A percentile compares a stretch with the other conserved stretches of the same genome.
phyloP scores from a whole-genome alignment of 2,797 vertebrate genomes.

The Erethizon dorsatum region DNA sequence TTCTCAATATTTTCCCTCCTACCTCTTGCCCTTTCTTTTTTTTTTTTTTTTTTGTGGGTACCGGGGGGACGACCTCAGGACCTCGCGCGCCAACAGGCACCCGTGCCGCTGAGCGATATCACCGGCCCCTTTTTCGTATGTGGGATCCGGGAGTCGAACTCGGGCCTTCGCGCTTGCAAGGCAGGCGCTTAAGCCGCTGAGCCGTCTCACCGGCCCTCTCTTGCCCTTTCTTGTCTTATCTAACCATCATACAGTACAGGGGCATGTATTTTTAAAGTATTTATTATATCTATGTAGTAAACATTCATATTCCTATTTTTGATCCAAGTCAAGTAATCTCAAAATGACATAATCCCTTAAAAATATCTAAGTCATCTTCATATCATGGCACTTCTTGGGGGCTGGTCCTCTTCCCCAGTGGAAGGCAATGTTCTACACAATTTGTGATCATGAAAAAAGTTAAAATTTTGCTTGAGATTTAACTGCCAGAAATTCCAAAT shows the following conservation, averaged over 20 bases:
- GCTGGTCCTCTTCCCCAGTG: not conserved
- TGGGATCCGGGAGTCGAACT: too few relatives aligned
- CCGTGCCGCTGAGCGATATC: too few relatives aligned
- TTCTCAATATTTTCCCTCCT: not conserved
- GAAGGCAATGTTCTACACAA: not conserved
- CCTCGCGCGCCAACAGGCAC: too few relatives aligned
- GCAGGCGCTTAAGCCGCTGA: too few relatives aligned
- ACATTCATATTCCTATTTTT: not conserved
- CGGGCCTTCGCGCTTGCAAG: too few relatives aligned
- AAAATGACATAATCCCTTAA: not conserved
- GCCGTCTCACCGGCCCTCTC: too few relatives aligned
- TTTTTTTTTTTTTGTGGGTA: too few relatives aligned
- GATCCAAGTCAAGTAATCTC: not conserved
- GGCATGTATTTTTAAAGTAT: not conserved
- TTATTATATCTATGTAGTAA: not conserved
- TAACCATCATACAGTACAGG: not conserved
- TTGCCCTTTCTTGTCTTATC: not conserved
- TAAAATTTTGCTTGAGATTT: constrained; percentile 34
- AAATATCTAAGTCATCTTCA: not conserved
- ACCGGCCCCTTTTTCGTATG: too few relatives aligned
- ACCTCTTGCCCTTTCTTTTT: not conserved
- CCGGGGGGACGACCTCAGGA: too few relatives aligned
- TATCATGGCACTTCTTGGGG: not conserved
- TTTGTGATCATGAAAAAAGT: not conserved
- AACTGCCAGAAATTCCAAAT: not conserved